Evolutionary conservation across 2,797 vertebrate species (phyloP).

Genomic region (Myotis vivesi): DNA sequence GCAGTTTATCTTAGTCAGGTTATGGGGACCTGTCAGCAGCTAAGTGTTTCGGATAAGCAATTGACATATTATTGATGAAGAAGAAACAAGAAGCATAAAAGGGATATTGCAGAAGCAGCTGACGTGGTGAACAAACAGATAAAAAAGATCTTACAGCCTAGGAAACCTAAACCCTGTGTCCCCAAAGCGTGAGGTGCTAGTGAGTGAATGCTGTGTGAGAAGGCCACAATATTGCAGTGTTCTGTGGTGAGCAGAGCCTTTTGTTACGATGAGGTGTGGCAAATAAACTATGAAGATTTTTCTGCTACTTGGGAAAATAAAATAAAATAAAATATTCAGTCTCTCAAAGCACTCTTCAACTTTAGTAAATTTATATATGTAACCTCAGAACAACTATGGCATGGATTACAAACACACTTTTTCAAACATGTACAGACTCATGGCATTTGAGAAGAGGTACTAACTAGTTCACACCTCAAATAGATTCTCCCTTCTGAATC

Average conservation of each 20-base stretch:
- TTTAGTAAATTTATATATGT: background rate
- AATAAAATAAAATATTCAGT: background rate
- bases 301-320: background rate
- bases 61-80: conserved; percentile 89
- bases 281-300: background rate
- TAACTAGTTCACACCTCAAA: background rate
- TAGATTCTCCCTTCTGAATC: background rate
- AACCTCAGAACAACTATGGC: background rate
- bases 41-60: conserved; percentile 90
- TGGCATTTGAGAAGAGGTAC: background rate
- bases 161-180: background rate
- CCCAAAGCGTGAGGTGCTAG: background rate
- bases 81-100: conserved; percentile 77
- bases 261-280: background rate
- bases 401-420: background rate
- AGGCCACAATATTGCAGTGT: fast-evolving
- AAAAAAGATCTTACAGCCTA: background rate
- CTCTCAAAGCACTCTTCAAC: background rate
- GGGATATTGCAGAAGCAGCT: background rate
- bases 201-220: background rate
- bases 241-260: background rate
- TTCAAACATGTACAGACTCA: background rate
- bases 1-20: conserved; percentile 93
- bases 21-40: conserved; percentile 88
- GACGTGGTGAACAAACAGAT: background rate